These are phyloP conservation scores for Volucella bombylans DNA, from an alignment of 2,888 invertebrate species.

Conservation along the genomic window DNA sequence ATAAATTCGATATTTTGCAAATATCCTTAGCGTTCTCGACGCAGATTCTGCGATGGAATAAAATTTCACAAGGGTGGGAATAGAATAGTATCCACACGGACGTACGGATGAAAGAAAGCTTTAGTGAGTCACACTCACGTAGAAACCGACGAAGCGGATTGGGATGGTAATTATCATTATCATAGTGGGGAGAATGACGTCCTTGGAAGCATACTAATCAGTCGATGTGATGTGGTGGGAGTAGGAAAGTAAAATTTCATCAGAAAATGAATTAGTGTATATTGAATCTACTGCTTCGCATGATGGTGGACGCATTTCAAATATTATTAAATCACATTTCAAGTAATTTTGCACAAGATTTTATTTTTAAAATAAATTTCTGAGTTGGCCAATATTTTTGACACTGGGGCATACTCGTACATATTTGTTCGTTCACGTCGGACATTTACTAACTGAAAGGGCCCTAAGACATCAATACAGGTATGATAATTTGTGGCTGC, in stretches of 20 bases:
- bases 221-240: neutral
- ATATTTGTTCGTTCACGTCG: too few species aligned
- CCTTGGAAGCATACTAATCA: constrained; percentile 59
- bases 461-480: too few species aligned
- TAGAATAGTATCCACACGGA: constrained; percentile 8
- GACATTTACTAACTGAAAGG: too few species aligned
- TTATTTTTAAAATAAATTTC: too few species aligned
- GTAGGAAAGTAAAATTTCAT: constrained; percentile 22
- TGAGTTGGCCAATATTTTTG: too few species aligned
- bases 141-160: constrained; percentile 38
- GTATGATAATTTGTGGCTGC: too few species aligned
- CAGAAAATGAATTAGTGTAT: constrained; percentile 31
- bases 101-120: constrained; percentile 5
- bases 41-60: neutral
- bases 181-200: constrained; percentile 21
- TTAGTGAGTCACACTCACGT: constrained; percentile 17
- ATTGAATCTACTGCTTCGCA: too few species aligned
- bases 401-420: too few species aligned
- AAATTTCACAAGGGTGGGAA: neutral
- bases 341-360: too few species aligned
- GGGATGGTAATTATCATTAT: constrained; percentile 51
- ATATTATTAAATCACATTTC: too few species aligned
- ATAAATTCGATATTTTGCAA: constrained; percentile 69
- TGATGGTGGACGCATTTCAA: too few species aligned
- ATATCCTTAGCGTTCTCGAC: constrained; percentile 32